Conservation (phyloP, 2,113 vertebrate genomes). For the Oreochromis aureus region DNA sequence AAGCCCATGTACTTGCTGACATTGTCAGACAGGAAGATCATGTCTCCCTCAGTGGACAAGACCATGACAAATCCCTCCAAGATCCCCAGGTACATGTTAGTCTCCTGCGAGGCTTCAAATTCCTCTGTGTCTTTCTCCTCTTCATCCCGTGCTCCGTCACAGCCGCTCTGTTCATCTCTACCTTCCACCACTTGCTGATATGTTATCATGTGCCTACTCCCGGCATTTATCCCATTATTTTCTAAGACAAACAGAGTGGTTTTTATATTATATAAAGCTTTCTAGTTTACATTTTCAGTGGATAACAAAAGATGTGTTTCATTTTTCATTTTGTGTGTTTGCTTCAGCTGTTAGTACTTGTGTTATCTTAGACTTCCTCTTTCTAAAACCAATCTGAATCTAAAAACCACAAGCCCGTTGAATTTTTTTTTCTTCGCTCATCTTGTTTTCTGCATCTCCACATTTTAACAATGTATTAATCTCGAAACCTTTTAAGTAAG, state of each 20-base stretch:
- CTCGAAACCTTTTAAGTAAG: not conserved
- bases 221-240: not conserved
- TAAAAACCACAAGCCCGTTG: not conserved
- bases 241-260: not conserved
- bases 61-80: conserved; percentile 92
- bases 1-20: conserved; percentile 92
- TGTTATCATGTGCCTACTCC: not conserved
- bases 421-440: not conserved
- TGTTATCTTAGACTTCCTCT: not conserved
- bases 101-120: conserved; percentile 42
- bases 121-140: conserved; percentile 61
- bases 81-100: conserved; percentile 76
- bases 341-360: not conserved
- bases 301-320: not conserved
- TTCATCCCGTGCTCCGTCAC: conserved; percentile 58
- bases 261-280: not conserved
- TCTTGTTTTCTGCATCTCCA: not conserved
- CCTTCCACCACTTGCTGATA: not conserved
- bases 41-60: conserved; percentile 87
- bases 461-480: not conserved
- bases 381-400: not conserved
- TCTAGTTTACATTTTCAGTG: not conserved
- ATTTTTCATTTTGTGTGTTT: not conserved
- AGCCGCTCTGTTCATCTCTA: not conserved
- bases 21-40: conserved; percentile 92